Base-by-base conservation (phyloP, 2,113 vertebrate species). In the Malurus elegans region DNA sequence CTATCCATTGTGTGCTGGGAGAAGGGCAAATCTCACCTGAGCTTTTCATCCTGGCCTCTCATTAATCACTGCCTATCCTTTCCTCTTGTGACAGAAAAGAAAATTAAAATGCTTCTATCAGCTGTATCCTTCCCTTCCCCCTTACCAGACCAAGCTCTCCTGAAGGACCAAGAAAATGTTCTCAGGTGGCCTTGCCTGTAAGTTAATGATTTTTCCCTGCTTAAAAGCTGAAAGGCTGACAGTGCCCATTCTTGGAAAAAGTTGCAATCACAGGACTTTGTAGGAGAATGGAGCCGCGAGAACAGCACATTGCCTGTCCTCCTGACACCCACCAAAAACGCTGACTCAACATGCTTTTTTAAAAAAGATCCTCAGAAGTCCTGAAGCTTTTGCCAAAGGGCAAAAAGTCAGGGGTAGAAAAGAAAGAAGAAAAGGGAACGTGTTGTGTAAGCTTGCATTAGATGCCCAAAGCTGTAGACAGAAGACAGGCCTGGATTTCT, bases 391-490 rank as follows among this genome's bases (percentile, higher is more conserved):
- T 93, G 82, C 88, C 81, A 54, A 91, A 84, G 18, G 69, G n/a
- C 29, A 91, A 76, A 90, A 66, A 51, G 11, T 65, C 31, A 83
- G 44, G 20, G 42, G 36, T 56, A 51, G 65, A 72, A 86, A 79
- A 72, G 74, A 93, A 88, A 81, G 73, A 74, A 62, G 26, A 86
- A 86, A 90, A 89, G 53, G 79, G 88, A 96, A 90, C 57, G n/a
- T 48, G 31, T 74, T 71, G n/a, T 51, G 28, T 40, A 61, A 73
- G 64, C 47, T 83, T 78, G n/a, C 60, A 23, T 76, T 79, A 60
- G 44, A 76, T 10, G 5, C 14, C 40, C 1, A 4, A 62, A 58
- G 47, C 72, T 78, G 71, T n/a, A 90, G 31, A 90, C 21, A 83
- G 86, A 88, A 80, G 34, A 31, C 21, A 26, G 45, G 42, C 18